Evolutionary conservation across 2,888 invertebrate genomes (phyloP), one percentile per base, ranked within the genome.

Genomic region (Pandemis corylana): DNA sequence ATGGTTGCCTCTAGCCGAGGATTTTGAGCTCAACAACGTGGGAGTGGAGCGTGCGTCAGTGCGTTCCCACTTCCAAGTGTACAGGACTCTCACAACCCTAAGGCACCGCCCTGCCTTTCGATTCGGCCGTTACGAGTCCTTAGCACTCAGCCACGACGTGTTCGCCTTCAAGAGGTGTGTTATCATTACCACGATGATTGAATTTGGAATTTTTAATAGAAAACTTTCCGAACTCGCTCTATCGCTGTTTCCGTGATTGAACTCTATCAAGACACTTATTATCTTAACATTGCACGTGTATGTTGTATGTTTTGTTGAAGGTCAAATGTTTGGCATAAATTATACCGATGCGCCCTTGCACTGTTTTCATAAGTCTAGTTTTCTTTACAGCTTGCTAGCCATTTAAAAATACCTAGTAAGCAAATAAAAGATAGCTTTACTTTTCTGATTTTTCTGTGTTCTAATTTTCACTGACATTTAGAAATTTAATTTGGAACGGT

Each of bases 1-100:
- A 0, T 97, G 97, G 97, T 85, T 97, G 5, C 97, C 97, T 0
- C 90, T 97, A 0, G 94, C 96, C 56, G 89, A 94, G 0, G 96
- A 96, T 61, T 96, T 94, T 79, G 90, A 91, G 69, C 85, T 83
- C 0, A 78, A 95, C 15, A 97, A 97, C 83, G 94, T 96, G 13
- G 93, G 90, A 41, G 88, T 81, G 0, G 95, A 96, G 81, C 90
- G 94, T 10, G 84, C 88, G 0, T 89, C 94, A 0, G 84, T 87
- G 0, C 88, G 93, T 0, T 96, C 96, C 0, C 95, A 96, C 71
- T 94, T 95, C 78, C 95, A 95, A 74, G 90, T 96, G 7, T 93
- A 90, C 78, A 80, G 90, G 6, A 84, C 93, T 0, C 82, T 97
- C 56, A 89, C 95, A 0, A 81, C 85, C n/a, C 82, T 97, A 41